Conservation (phyloP, 2,797 vertebrate species). For the Myotis planiceps region DNA sequence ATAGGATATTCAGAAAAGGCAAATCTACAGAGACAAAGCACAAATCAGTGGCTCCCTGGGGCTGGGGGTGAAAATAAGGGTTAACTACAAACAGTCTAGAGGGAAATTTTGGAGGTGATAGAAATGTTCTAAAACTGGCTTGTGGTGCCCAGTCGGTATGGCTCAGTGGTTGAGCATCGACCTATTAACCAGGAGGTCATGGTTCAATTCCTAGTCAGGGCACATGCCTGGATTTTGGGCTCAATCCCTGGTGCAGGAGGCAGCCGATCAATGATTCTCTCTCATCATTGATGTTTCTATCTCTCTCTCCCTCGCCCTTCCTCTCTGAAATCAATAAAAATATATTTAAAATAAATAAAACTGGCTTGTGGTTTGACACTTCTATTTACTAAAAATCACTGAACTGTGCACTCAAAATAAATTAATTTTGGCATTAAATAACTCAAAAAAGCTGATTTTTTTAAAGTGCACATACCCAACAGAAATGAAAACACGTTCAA, state of each 20-base stretch:
- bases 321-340: too few relatives aligned
- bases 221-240: too few relatives aligned
- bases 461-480: background rate
- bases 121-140: conserved; percentile 18
- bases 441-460: conserved; percentile 25
- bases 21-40: background rate
- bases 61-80: background rate
- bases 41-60: background rate
- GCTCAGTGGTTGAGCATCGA: too few relatives aligned
- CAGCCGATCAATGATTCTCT: too few relatives aligned
- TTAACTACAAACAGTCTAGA: background rate
- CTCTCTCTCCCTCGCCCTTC: too few relatives aligned
- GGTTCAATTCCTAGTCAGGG: too few relatives aligned
- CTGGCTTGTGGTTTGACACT: background rate
- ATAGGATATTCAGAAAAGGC: background rate
- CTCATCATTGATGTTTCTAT: too few relatives aligned
- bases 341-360: too few relatives aligned
- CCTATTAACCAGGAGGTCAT: too few relatives aligned
- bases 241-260: too few relatives aligned
- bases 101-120: background rate
- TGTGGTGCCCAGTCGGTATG: background rate
- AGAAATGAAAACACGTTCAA: conserved; percentile 29
- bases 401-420: background rate
- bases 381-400: conserved; percentile 10
- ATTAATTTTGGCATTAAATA: background rate